These are phyloP conservation scores for Scrobipalpa costella DNA, from an alignment of 2,888 invertebrate genomes.

Conservation along the genomic window DNA sequence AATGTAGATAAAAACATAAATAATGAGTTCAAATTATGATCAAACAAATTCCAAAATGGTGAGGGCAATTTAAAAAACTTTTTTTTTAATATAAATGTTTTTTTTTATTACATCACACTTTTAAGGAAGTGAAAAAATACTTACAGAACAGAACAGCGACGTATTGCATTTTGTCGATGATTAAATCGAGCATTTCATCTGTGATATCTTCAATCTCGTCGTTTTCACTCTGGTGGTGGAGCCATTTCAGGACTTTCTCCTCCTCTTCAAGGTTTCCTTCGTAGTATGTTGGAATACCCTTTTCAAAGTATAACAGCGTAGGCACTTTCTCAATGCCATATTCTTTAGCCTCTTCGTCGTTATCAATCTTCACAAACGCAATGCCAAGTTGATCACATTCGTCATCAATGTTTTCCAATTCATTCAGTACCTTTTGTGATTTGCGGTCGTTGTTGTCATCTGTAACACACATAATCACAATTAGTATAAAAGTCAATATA, in stretches of 20 bases:
- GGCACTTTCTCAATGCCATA: slow-evolving; percentile 95
- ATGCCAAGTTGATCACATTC: slow-evolving; percentile 94
- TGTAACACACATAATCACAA: slow-evolving; percentile 51
- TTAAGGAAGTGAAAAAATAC: slow-evolving; percentile 66
- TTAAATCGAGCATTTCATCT: slow-evolving; percentile 95
- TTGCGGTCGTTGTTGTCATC: slow-evolving; percentile 95
- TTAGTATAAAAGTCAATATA: no score
- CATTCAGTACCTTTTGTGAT: slow-evolving; percentile 91
- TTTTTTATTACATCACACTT: no score
- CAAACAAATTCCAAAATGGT: slow-evolving; percentile 40
- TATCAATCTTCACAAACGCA: slow-evolving; percentile 95
- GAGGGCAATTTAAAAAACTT: slow-evolving; percentile 50
- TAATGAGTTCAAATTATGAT: slow-evolving; percentile 39
- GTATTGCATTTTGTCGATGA: slow-evolving; percentile 92
- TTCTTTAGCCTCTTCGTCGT: slow-evolving; percentile 93
- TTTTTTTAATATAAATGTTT: no score
- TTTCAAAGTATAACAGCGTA: slow-evolving; percentile 90
- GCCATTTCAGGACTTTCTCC: slow-evolving; percentile 93
- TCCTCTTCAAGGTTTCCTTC: slow-evolving; percentile 94
- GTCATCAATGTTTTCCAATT: slow-evolving; percentile 96
- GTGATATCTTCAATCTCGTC: slow-evolving; percentile 97
- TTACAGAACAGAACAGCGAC: slow-evolving; percentile 96
- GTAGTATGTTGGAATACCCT: slow-evolving; percentile 87
- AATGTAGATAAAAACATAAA: slow-evolving; percentile 47
- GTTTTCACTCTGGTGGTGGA: slow-evolving; percentile 90